Conservation (phyloP, 1,140 invertebrate genomes). For the Drosophila fuyamai region DNA sequence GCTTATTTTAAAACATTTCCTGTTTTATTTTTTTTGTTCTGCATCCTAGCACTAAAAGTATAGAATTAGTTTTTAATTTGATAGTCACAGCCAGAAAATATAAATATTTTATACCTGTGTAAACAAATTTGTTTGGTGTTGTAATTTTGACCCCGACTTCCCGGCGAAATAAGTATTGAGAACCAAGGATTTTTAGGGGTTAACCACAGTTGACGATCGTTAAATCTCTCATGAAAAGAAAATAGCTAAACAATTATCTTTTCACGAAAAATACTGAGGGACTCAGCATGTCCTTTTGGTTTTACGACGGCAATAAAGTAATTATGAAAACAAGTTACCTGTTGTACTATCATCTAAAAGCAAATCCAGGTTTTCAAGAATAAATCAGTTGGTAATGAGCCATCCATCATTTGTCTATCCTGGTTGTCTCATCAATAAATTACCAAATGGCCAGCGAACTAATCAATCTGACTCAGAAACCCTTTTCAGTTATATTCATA, state of each 20-base stretch:
- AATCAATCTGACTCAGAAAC: slow-evolving; percentile 15
- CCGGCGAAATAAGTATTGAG: neutral
- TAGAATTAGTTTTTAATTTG: too few species aligned
- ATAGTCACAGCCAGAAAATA: too few species aligned
- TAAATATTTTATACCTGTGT: slow-evolving; percentile 3
- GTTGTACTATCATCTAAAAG: neutral
- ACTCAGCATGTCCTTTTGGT: slow-evolving; percentile 12
- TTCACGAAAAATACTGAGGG: neutral
- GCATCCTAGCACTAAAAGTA: too few species aligned
- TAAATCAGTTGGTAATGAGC: slow-evolving; percentile 19
- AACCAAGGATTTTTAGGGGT: neutral
- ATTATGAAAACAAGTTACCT: slow-evolving; percentile 24
- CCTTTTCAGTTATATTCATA: too few species aligned
- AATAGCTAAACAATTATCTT: neutral
- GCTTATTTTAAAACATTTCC: too few species aligned
- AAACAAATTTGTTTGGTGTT: neutral
- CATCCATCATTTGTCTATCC: slow-evolving; percentile 29
- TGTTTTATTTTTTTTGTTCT: too few species aligned
- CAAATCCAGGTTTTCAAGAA: slow-evolving; percentile 8
- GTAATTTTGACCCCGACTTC: neutral
- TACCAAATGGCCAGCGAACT: slow-evolving; percentile 9
- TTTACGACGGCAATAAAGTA: slow-evolving; percentile 24
- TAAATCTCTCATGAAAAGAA: slow-evolving; percentile 13
- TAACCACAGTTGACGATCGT: slow-evolving; percentile 9
- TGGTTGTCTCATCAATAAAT: slow-evolving; percentile 22